phyloP scores from a whole-genome alignment of 2,888 invertebrate genomes.

The Lottia gigantea region DNA sequence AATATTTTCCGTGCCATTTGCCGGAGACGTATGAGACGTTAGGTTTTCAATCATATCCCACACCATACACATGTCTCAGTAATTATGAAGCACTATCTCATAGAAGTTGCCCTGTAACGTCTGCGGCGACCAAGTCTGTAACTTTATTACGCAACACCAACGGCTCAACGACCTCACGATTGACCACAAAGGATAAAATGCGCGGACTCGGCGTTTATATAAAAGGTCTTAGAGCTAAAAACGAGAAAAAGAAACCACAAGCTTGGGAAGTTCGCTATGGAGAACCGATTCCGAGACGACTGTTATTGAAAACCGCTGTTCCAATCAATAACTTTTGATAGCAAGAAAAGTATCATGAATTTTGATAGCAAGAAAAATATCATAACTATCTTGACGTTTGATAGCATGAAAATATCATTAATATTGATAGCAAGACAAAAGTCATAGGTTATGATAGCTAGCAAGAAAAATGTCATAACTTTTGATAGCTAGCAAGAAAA shows the following conservation, averaged over 20 bases:
- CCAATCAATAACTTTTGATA: constrained; percentile 20
- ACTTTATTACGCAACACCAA: constrained; percentile 9
- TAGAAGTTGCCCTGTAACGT: constrained; percentile 33
- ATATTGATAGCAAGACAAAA: too few species aligned
- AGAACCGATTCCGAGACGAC: constrained; percentile 40
- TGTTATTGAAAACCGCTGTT: constrained; percentile 47
- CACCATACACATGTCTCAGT: constrained; percentile 38
- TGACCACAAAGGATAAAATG: constrained; percentile 41
- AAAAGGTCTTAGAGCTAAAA: constrained; percentile 45
- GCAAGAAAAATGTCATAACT: too few species aligned
- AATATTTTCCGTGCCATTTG: constrained; percentile 48
- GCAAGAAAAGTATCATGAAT: too few species aligned
- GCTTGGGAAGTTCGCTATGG: constrained; percentile 57
- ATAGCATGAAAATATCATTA: too few species aligned
- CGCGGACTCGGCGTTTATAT: constrained; percentile 46
- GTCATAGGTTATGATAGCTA: too few species aligned
- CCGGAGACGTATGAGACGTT: constrained; percentile 49
- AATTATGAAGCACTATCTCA: constrained; percentile 37
- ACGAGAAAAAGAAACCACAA: constrained; percentile 46
- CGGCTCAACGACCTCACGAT: constrained; percentile 22
- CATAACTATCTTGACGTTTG: too few species aligned
- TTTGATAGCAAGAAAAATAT: too few species aligned
- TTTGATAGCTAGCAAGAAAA: too few species aligned
- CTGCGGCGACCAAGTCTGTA: constrained; percentile 23
- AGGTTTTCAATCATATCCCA: constrained; percentile 30